phyloP scores from a whole-genome alignment of 2,888 invertebrate species.

The Melanophora roralis region DNA sequence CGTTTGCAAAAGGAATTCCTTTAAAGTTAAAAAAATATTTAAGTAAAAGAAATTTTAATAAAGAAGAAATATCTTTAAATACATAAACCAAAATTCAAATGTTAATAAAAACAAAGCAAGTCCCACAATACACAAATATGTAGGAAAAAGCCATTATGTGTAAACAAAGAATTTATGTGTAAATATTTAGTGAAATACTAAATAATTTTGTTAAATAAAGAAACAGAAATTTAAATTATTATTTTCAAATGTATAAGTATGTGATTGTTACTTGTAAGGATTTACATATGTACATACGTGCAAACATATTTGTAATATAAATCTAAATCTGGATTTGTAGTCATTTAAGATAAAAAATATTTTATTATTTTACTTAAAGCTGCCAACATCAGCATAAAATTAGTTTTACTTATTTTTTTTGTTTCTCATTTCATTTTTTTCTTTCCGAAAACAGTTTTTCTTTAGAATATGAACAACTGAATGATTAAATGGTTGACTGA shows the following conservation, averaged over 20 bases:
- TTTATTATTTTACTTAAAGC: constrained; percentile 41
- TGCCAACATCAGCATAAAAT: constrained; percentile 54
- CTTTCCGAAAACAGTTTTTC: neutral
- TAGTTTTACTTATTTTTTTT: neutral
- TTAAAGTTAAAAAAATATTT: constrained; percentile 21
- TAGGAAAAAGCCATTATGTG: neutral
- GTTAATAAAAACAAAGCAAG: neutral
- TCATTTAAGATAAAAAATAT: constrained; percentile 52
- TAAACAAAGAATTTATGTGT: neutral
- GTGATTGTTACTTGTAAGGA: neutral
- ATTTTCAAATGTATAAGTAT: neutral
- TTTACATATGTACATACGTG: neutral
- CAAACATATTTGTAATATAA: neutral
- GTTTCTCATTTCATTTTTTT: neutral
- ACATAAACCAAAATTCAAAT: constrained; percentile 16
- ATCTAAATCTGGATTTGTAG: constrained; percentile 15
- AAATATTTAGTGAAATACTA: constrained; percentile 24
- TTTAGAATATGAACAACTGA: neutral
- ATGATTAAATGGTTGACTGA: neutral
- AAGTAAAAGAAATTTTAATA: neutral
- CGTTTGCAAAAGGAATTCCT: constrained; percentile 17
- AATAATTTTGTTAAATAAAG: constrained; percentile 30
- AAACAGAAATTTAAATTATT: constrained; percentile 42
- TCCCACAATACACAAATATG: neutral
- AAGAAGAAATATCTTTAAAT: neutral